phyloP scores from a whole-genome alignment of 2,113 vertebrate species.

The Rhinopithecus roxellana region DNA sequence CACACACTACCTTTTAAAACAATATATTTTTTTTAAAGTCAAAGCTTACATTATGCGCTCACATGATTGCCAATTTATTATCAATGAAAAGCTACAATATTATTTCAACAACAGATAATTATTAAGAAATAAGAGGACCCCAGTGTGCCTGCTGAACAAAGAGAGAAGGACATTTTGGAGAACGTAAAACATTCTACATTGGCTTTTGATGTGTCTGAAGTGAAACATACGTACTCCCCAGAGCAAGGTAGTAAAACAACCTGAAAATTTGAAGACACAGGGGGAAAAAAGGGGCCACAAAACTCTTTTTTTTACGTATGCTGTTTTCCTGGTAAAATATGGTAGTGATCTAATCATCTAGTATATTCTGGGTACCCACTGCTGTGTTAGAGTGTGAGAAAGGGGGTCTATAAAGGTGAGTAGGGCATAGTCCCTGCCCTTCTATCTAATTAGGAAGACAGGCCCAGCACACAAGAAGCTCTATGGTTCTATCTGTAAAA shows the following conservation, averaged over 20 bases:
- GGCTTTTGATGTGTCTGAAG: constrained; percentile 35
- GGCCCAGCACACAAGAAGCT: not conserved
- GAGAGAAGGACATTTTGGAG: constrained; percentile 37
- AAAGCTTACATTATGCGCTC: constrained; percentile 26
- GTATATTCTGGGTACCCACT: not conserved
- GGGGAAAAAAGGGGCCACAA: not conserved
- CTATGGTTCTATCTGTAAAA: not conserved
- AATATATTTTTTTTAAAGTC: not conserved
- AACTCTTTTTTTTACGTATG: not conserved
- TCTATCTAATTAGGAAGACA: not conserved
- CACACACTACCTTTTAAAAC: not conserved
- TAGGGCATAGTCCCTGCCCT: not conserved
- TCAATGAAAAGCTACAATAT: not conserved
- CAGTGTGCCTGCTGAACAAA: constrained; percentile 22
- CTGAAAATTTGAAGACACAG: not conserved
- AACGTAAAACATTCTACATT: not conserved
- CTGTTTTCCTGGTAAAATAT: constrained; percentile 30
- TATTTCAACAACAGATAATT: constrained; percentile 36
- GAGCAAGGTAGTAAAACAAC: not conserved
- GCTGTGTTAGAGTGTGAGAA: not conserved
- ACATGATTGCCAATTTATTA: not conserved
- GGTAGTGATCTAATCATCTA: not conserved
- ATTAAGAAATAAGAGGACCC: not conserved
- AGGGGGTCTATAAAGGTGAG: not conserved
- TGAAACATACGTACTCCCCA: not conserved